phyloP scores from a whole-genome alignment of 2,888 invertebrate species.

The Galerucella calmariensis region DNA sequence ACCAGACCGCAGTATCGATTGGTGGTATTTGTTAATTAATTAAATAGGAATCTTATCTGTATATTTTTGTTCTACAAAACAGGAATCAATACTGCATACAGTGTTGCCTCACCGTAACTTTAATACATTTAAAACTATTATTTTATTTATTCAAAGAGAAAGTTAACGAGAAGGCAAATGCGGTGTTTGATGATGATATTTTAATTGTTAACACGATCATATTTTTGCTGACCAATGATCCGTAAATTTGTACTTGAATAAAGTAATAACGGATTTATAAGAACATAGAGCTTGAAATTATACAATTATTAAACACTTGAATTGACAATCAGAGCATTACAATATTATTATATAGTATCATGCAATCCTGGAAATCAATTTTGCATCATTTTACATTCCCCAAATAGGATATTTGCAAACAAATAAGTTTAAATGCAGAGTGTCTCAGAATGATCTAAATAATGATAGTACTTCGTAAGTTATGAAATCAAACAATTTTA shows the following conservation, averaged over 20 bases:
- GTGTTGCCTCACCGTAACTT: not conserved
- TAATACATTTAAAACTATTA: too few species aligned
- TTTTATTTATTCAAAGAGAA: too few species aligned
- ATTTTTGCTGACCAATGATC: not conserved
- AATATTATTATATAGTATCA: conserved; percentile 20
- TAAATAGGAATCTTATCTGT: not conserved
- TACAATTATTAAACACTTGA: conserved; percentile 10
- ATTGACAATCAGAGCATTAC: conserved; percentile 30
- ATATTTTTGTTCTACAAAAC: not conserved
- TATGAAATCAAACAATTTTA: too few species aligned
- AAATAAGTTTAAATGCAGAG: not conserved
- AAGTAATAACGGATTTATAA: not conserved
- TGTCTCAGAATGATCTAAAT: too few species aligned
- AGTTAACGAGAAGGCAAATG: too few species aligned
- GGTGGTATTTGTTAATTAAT: not conserved
- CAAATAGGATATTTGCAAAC: conserved; percentile 1
- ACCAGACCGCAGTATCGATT: not conserved
- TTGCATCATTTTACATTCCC: conserved; percentile 19
- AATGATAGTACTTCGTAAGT: too few species aligned
- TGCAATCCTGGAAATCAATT: conserved; percentile 14
- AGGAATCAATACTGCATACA: not conserved
- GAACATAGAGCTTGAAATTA: not conserved
- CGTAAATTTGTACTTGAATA: not conserved
- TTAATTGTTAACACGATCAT: not conserved
- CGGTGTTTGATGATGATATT: not conserved